Base-by-base conservation (phyloP, 2,797 vertebrate species). In the Orientallactaga sibirica region DNA sequence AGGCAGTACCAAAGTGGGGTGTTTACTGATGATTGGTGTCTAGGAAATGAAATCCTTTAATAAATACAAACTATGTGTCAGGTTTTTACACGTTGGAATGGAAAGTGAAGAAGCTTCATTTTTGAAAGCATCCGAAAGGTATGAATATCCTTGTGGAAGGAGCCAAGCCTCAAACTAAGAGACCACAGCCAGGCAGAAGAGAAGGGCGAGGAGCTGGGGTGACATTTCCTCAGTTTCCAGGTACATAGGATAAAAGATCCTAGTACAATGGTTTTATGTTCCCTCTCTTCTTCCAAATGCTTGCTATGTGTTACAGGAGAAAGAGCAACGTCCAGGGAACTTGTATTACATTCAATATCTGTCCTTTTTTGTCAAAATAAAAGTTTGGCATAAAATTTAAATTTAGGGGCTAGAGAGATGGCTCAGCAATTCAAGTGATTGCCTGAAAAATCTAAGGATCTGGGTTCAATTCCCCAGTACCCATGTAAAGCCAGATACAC, bases 1-100 rank as follows among this genome's bases (percentile, higher is more conserved):
- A 78, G 3, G 9, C 52, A 16, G 0, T 58, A 16, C 1, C 2
- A 20, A 37, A n/a, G 27, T 2, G 1, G 24, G 4, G 8, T 64
- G 41, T 76, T 88, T 33, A 88, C 5, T 0, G 20, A 10, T 27
- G 77, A 7, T 2, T 7, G 1, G 5, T 29, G 33, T 7, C n/a
- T 9, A 19, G 18, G 19, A 87, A 55, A 85, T 25, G 48, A 29
- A 80, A 90, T 25, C 27, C 43, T 87, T 80, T 22, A 4, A 18
- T 19, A 58, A 90, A 25, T 20, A 86, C 9, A 68, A 73, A 74
- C 20, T 16, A 37, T 18, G 12, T 67, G 25, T 66, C 52, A 67
- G 9, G 10, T 80, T 90, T 87, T 20, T 79, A 80, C 18, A 27
- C 52, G 24, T 61, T 75, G 9, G 4, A 20, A 5, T 74, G 5